phyloP scores from a whole-genome alignment of 1,140 invertebrate genomes.

The Caenorhabditis latens region DNA sequence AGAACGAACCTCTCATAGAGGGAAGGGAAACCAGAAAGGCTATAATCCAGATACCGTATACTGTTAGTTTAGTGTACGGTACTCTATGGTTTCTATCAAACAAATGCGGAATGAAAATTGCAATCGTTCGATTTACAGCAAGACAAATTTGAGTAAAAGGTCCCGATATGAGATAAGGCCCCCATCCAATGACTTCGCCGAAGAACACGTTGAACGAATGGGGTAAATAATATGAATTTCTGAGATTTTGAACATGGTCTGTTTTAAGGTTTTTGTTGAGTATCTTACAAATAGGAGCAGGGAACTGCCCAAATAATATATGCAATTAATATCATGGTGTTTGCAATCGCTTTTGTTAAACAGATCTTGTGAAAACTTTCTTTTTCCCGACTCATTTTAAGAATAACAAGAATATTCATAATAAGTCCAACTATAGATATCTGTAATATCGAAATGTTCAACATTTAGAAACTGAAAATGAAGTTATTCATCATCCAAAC shows the following conservation, averaged over 20 bases:
- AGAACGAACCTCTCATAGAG: neutral
- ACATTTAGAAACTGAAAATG: no score
- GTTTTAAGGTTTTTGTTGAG: neutral
- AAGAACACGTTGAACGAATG: slow-evolving; percentile 41
- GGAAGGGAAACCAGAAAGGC: slow-evolving; percentile 9
- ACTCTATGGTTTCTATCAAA: neutral
- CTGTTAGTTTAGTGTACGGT: neutral
- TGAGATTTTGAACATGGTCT: neutral
- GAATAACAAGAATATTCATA: neutral
- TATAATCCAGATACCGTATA: neutral
- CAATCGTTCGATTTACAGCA: neutral
- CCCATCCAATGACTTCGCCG: slow-evolving; percentile 40
- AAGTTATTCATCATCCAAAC: no score
- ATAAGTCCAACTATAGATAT: neutral
- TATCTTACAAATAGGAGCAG: slow-evolving; percentile 1
- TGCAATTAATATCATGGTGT: neutral
- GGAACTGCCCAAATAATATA: slow-evolving; percentile 22
- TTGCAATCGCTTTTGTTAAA: slow-evolving; percentile 1
- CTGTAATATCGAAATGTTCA: neutral
- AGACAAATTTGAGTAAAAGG: slow-evolving; percentile 49
- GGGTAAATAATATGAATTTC: slow-evolving; percentile 8
- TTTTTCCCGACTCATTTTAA: neutral
- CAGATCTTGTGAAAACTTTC: slow-evolving; percentile 28
- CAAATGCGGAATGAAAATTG: slow-evolving; percentile 31
- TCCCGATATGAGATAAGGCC: slow-evolving; percentile 35